A percentile compares a stretch with the other conserved stretches of the same genome.
These are phyloP conservation scores for Drosophila merina DNA, from an alignment of 2,888 invertebrate genomes.

Conservation along the genomic window DNA sequence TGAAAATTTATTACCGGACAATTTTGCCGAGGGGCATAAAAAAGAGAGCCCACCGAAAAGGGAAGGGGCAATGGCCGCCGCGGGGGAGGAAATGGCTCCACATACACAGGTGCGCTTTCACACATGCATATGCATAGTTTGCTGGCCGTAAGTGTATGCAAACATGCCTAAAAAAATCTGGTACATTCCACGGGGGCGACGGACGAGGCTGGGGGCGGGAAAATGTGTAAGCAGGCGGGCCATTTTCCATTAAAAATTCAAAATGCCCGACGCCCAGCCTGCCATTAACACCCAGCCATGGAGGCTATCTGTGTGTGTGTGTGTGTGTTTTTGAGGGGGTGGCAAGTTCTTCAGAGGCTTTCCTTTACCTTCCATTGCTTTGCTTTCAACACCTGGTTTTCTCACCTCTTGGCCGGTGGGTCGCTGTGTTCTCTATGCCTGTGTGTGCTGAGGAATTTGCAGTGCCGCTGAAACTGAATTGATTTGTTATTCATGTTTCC, in stretches of 20 bases:
- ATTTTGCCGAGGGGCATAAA: slow-evolving; percentile 65
- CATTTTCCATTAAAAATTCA: slow-evolving; percentile 75
- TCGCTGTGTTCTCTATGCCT: slow-evolving; percentile 21
- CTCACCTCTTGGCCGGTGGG: slow-evolving; percentile 62
- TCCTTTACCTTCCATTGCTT: slow-evolving; percentile 43
- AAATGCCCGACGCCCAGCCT: slow-evolving; percentile 73
- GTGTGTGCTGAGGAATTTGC: slow-evolving; percentile 59
- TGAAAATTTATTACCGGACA: slow-evolving; percentile 82
- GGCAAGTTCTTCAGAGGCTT: slow-evolving; percentile 28
- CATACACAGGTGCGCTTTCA: slow-evolving; percentile 1
- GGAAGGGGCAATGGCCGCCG: slow-evolving; percentile 22
- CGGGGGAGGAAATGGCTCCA: slow-evolving; percentile 16
- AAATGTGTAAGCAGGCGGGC: slow-evolving; percentile 39
- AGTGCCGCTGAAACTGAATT: slow-evolving; percentile 75
- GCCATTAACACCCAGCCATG: slow-evolving; percentile 72
- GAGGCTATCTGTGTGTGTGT: slow-evolving; percentile 25
- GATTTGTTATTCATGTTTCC: slow-evolving; percentile 82
- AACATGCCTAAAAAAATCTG: slow-evolving; percentile 72
- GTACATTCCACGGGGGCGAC: slow-evolving; percentile 37
- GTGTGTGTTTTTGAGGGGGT: slow-evolving; percentile 46
- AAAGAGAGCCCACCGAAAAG: slow-evolving; percentile 46
- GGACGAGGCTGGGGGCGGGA: not conserved
- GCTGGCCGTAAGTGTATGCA: slow-evolving; percentile 74
- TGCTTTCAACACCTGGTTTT: slow-evolving; percentile 59
- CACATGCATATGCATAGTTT: slow-evolving; percentile 76